Evolutionary conservation across 1,140 invertebrate genomes (phyloP), one percentile per base, ranked within the genome.

Genomic region (Aphelinus atriplicis): DNA sequence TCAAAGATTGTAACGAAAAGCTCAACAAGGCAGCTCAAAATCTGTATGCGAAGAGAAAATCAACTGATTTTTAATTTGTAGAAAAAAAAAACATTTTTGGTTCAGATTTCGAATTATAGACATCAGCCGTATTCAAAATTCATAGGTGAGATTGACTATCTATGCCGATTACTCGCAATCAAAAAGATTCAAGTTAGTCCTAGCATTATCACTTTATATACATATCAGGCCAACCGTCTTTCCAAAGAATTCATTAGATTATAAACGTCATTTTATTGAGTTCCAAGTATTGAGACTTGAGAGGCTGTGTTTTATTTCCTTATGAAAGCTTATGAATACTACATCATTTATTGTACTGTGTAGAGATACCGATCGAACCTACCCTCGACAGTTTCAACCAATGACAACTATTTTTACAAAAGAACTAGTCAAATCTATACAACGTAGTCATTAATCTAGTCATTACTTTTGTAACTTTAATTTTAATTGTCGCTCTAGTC

Each of bases 11-110:
- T 26, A 26, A n/a, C 43, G 46, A 53, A n/a, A 71, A 63, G 69
- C 66, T 63, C 58, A 3, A 57, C 46, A 63, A 75, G 66, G 55
- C 61, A 75, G 66, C 67, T 63, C 62, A 57, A 26, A 64, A 62
- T 71, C 42, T 71, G 55, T 48, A 9, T 60, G 10, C 42, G 4
- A 58, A 75, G 67, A 70, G 73, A 75, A 75, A 70, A 57, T 58
- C 47, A 75, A 75, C 67, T 75, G 67, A 75, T 7, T 63, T 63
- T 75, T 75, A 75, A 53, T 64, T 70, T n/a, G n/a, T 75, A 75
- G 70, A 60, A 47, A 26, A 3, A 3, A 47, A 50, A 7, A 51
- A 48, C 3, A 26, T 26, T 26, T 26, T 26, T 26, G 26, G 26
- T 26, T 26, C 26, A 26, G 26, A 26, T 26, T 26, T 26, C 26